Conservation (phyloP, 2,888 invertebrate genomes). For the Podabrus alpinus region DNA sequence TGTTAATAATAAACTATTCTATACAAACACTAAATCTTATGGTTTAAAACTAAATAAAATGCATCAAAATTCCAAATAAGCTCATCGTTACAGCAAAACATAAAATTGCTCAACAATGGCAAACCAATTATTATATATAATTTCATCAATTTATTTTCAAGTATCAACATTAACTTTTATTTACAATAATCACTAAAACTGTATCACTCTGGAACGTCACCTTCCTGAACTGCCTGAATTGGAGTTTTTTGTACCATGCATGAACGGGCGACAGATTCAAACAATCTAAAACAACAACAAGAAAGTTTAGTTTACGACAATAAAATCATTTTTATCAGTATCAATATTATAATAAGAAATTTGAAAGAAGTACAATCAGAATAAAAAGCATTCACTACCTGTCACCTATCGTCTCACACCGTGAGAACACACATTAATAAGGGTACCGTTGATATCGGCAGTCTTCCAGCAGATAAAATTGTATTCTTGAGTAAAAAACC, state of each 20-base stretch:
- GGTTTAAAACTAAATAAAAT: slow-evolving; percentile 8
- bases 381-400: background rate
- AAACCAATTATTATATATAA: slow-evolving; percentile 17
- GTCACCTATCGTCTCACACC: background rate
- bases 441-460: background rate
- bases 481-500: background rate
- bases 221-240: slow-evolving; percentile 63
- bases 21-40: slow-evolving; percentile 25
- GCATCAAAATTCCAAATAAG: slow-evolving; percentile 9
- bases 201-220: slow-evolving; percentile 70
- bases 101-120: slow-evolving; percentile 7
- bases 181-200: slow-evolving; percentile 9
- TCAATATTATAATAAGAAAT: too few species aligned
- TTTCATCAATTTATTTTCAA: slow-evolving; percentile 2
- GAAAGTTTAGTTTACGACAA: background rate
- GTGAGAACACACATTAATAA: background rate
- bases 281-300: slow-evolving; percentile 69
- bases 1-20: slow-evolving; percentile 45
- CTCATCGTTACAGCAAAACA: slow-evolving; percentile 15
- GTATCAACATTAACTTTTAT: slow-evolving; percentile 16
- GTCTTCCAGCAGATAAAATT: background rate
- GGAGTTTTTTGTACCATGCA: slow-evolving; percentile 88
- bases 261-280: slow-evolving; percentile 94
- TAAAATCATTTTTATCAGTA: background rate
- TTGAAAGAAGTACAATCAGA: background rate